Base-by-base conservation (phyloP, 2,113 vertebrate genomes). In the Dryoscopus gambensis region DNA sequence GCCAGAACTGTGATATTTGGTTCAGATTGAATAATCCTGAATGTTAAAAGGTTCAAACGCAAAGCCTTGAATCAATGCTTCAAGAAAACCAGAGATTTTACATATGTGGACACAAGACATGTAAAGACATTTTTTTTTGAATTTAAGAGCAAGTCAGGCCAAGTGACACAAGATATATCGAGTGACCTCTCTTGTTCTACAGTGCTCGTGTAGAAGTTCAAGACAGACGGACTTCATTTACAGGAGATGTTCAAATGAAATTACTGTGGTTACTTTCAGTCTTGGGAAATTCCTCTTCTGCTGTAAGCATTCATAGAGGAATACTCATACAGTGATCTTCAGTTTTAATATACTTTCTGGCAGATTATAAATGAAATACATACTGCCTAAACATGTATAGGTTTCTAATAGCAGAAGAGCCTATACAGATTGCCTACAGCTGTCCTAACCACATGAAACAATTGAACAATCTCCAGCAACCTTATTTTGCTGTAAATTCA, bases 391-490 rank as follows among this genome's bases (percentile, higher is more conserved):
- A 97, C 91, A 93, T 93, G 93, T 77, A 94, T 92, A 94, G 83
- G 52, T 95, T 97, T 89, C 94, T 95, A 94, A 91, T 21, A 94
- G 94, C 90, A 93, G 64, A 94, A 96, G 74, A 91, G 91, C 65
- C 86, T 74, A 79, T 52, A 91, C 11, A 97, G 96, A 98, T 97
- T 97, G 97, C 95, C 97, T 91, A 91, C 97, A 98, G 98, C 97
- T 97, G 97, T 94, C 78, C 86, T 92, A 67, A 91, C 97, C 97
- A 98, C 98, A 98, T 97, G 96, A 98, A 98, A 98, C 96, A 86
- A 81, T 63, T 95, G 86, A 92, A 85, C 92, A 57, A 95, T 92
- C 91, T 95, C 95, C 87, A 74, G 89, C 85, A 97, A 96, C 87
- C 93, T 84, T 65, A 70, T 80, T 96, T 97, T 97, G 93, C 93